Percentiles rank a stretch among this genome's conserved stretches.
phyloP scores from a whole-genome alignment of 2,888 invertebrate genomes.

The Lypha dubia region DNA sequence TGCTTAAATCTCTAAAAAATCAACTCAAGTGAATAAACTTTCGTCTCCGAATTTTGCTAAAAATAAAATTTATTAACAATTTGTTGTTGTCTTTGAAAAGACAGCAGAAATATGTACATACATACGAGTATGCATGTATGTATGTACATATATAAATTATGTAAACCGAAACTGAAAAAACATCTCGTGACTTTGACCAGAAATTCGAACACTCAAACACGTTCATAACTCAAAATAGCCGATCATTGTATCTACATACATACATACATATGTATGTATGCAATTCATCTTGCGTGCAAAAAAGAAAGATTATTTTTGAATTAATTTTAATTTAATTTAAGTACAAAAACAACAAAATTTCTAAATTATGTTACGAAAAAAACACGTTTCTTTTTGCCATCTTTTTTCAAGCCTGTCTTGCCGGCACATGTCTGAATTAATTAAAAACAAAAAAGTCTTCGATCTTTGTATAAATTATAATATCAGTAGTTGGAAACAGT shows the following conservation, averaged over 20 bases:
- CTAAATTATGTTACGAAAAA: background rate
- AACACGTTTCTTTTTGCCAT: background rate
- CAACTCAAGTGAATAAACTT: conserved; percentile 64
- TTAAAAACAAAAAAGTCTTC: conserved; percentile 5
- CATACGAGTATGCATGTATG: too few relatives aligned
- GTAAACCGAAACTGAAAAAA: conserved; percentile 31
- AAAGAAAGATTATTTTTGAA: background rate
- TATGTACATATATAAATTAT: too few relatives aligned
- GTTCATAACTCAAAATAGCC: background rate
- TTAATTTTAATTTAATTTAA: too few relatives aligned
- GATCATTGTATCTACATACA: background rate
- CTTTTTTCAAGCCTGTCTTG: background rate
- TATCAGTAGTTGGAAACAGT: conserved; percentile 44
- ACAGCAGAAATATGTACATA: background rate
- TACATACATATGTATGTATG: background rate
- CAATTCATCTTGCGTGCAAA: background rate
- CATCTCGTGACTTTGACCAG: conserved; percentile 58
- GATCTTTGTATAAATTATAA: conserved; percentile 39
- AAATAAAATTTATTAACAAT: conserved; percentile 52
- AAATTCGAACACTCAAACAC: conserved; percentile 21
- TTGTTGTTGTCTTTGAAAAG: conserved; percentile 26
- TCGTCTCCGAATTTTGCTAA: conserved; percentile 58
- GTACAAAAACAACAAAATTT: background rate
- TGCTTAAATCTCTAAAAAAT: background rate
- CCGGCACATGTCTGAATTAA: conserved; percentile 37